A percentile compares a stretch with the other conserved stretches of the same genome.
Evolutionary conservation across 2,113 vertebrate genomes (phyloP).

Genomic region (Nibea albiflora): DNA sequence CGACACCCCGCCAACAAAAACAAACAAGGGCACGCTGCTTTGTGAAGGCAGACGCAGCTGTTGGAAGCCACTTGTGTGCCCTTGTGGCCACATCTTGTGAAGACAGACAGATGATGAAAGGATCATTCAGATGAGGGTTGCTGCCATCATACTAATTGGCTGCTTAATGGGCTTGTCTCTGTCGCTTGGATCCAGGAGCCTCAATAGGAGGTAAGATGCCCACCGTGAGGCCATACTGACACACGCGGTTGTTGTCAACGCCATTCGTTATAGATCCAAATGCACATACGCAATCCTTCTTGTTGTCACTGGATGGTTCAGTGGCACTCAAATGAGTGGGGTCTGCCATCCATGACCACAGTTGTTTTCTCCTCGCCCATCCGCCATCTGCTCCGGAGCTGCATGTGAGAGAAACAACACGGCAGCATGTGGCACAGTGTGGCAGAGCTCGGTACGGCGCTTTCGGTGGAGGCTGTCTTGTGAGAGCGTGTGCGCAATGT

Average conservation of each 20-base stretch:
- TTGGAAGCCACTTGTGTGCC: conserved; percentile 51
- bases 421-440: conserved; percentile 65
- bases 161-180: conserved; percentile 69
- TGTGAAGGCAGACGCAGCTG: conserved; percentile 67
- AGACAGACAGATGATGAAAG: conserved; percentile 71
- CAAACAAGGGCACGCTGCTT: conserved; percentile 65
- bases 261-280: conserved; percentile 22
- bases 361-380: conserved; percentile 64
- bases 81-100: conserved; percentile 56
- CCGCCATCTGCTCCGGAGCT: conserved; percentile 77
- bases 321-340: conserved; percentile 49
- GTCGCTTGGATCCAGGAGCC: conserved; percentile 46
- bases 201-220: conserved; percentile 38
- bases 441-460: conserved; percentile 33
- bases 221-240: conserved; percentile 33
- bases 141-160: conserved; percentile 77
- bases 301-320: conserved; percentile 41
- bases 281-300: conserved; percentile 34
- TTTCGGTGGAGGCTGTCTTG: conserved; percentile 41
- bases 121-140: conserved; percentile 70
- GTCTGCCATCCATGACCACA: conserved; percentile 66
- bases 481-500: conserved; percentile 23
- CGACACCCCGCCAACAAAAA: conserved; percentile 73
- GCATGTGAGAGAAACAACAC: conserved; percentile 61
- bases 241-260: conserved; percentile 46